These are phyloP conservation scores for Arrhopalites spinosus DNA, from an alignment of 2,888 invertebrate species.

Conservation along the genomic window DNA sequence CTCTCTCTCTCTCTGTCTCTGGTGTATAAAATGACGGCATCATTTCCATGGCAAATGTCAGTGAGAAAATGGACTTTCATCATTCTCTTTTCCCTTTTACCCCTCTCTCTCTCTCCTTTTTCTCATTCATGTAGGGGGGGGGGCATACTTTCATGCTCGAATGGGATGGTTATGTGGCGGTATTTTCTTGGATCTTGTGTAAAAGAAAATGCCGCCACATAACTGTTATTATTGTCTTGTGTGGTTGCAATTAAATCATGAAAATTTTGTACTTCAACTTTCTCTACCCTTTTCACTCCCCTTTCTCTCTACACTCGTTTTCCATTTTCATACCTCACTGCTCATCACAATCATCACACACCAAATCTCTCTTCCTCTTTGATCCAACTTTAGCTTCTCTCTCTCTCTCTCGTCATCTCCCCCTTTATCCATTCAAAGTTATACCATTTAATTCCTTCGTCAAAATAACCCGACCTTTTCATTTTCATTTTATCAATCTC, in stretches of 20 bases:
- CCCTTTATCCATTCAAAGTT: background rate
- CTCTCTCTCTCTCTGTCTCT: background rate
- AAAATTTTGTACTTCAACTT: conserved; percentile 31
- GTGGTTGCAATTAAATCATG: conserved; percentile 41
- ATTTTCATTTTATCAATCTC: too few relatives aligned
- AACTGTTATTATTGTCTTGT: conserved; percentile 32
- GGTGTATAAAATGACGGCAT: background rate
- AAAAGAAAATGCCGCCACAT: conserved; percentile 24
- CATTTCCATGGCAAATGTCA: conserved; percentile 10
- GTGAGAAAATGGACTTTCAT: conserved; percentile 27
- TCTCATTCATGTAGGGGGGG: too few relatives aligned
- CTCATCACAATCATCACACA: conserved; percentile 32
- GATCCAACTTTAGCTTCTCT: background rate
- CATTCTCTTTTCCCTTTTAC: conserved; percentile 2
- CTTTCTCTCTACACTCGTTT: background rate
- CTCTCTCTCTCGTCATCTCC: background rate
- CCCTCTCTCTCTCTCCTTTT: too few relatives aligned
- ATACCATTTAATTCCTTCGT: background rate
- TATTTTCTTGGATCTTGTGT: background rate
- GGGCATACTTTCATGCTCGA: conserved; percentile 13
- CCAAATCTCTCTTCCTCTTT: conserved; percentile 11
- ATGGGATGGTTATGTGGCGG: conserved; percentile 15
- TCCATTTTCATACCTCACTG: conserved; percentile 15
- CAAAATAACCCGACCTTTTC: too few relatives aligned
- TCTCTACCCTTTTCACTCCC: background rate